phyloP scores from a whole-genome alignment of 2,797 vertebrate genomes.

The Odontamblyopus lacepedii region DNA sequence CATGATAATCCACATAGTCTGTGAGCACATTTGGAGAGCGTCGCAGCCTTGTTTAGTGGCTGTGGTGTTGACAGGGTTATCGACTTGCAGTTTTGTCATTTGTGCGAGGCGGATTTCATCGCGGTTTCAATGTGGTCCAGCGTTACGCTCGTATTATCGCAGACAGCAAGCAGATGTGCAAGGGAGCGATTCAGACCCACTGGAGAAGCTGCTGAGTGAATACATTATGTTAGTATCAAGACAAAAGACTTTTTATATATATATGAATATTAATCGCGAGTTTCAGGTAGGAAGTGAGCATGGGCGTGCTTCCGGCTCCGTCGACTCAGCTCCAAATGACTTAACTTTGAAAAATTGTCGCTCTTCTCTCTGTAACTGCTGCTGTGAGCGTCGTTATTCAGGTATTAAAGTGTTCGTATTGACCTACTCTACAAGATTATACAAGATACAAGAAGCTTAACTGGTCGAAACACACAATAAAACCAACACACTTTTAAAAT shows the following conservation, averaged over 20 bases:
- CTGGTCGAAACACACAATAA: no score
- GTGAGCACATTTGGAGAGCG: conserved; percentile 73
- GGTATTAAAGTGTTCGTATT: no score
- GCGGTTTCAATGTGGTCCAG: conserved; percentile 35
- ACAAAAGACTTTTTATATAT: neutral
- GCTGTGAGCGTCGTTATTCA: no score
- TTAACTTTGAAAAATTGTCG: no score
- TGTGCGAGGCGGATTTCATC: conserved; percentile 59
- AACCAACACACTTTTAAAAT: no score
- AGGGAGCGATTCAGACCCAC: neutral
- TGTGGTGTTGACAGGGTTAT: conserved; percentile 66
- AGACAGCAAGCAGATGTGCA: conserved; percentile 8
- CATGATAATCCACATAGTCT: conserved; percentile 63
- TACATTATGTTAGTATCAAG: neutral
- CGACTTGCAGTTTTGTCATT: conserved; percentile 66
- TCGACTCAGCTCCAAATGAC: no score
- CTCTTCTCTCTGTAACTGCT: no score
- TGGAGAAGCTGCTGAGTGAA: neutral
- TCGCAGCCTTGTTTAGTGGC: conserved; percentile 67
- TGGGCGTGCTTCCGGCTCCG: no score
- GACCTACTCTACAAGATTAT: no score
- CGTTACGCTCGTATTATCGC: conserved; percentile 21
- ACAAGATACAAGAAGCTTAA: no score
- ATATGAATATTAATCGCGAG: no score
- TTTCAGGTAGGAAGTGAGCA: no score